phyloP scores from a whole-genome alignment of 2,113 vertebrate genomes.

The Nannobrachium achirus region DNA sequence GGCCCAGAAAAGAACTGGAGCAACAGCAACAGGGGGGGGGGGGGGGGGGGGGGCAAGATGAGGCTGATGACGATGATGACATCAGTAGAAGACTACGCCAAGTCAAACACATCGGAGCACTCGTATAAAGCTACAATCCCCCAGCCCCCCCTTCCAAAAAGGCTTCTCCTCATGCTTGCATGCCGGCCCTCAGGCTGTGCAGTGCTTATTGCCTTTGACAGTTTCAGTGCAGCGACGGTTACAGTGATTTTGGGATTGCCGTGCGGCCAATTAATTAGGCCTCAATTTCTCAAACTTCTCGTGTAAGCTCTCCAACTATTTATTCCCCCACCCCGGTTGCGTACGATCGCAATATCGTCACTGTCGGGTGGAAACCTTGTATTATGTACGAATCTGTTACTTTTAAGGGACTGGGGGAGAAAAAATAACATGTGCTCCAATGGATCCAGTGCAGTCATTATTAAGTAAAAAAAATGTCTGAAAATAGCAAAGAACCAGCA shows the following conservation, averaged over 20 bases:
- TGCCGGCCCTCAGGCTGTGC: constrained; percentile 3
- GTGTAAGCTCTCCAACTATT: not conserved
- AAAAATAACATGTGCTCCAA: too few relatives aligned
- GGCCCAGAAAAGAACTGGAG: constrained; percentile 44
- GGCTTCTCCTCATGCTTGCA: constrained; percentile 38
- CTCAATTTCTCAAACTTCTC: constrained; percentile 23
- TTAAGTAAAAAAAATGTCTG: too few relatives aligned
- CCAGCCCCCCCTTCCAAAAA: constrained; percentile 35
- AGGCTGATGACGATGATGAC: constrained; percentile 48
- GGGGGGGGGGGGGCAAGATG: too few relatives aligned
- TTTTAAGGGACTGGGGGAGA: too few relatives aligned
- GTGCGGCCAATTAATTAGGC: constrained; percentile 1
- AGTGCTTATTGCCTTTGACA: constrained; percentile 3
- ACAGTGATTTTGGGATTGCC: constrained; percentile 9
- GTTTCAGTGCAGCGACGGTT: constrained; percentile 23
- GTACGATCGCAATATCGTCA: too few relatives aligned
- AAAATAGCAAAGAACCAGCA: too few relatives aligned
- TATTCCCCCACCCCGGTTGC: too few relatives aligned
- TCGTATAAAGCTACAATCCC: constrained; percentile 35
- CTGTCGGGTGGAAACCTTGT: too few relatives aligned
- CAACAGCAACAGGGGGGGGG: constrained; percentile 14
- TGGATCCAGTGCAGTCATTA: too few relatives aligned
- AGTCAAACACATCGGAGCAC: constrained; percentile 63
- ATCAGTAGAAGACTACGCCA: constrained; percentile 57
- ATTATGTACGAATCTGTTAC: too few relatives aligned